Evolutionary conservation across 2,888 invertebrate species (phyloP), one percentile per base, ranked within the genome.

Genomic region (Reticulitermes lucifugus): DNA sequence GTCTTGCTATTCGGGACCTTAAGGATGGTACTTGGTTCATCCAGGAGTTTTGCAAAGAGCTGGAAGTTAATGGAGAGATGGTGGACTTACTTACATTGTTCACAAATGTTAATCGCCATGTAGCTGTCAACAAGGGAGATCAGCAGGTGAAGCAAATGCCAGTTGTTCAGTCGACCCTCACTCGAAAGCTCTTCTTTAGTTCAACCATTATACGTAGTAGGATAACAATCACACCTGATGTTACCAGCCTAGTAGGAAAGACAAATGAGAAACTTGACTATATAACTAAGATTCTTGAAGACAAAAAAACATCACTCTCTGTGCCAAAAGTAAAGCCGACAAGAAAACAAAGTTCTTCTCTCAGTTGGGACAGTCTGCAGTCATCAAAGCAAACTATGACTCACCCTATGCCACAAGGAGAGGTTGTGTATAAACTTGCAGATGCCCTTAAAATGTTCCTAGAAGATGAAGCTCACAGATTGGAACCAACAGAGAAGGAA

Each of bases 1-100:
- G 90, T 86, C 92, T 89, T 87, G 91, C 92, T 1, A 92, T 91
- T 91, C 88, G 92, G 29, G 92, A 92, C 87, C 90, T 90, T 71
- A 89, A 89, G 81, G 90, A 91, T 60, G 92, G 92, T 0, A 91
- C 92, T 0, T 93, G 92, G 92, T 93, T 92, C 87, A 90, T 93
- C 46, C 92, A 92, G 88, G 91, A 92, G 0, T 87, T 92, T 85
- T 91, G 90, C 86, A 88, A 89, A 10, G 90, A 91, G 3, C 85
- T 92, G 80, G 89, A 89, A 80, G 88, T 89, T 87, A 70, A 79
- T 25, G 80, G 73, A 7, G 71, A 73, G 18, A 79, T 4, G 0
- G 25, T 79, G 21, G 86, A 86, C 59, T 65, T 85, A 12, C 41
- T 86, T 2, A 75, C 59, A 22, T 71, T 86, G 79, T 73, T 86